Evolutionary conservation across 2,888 invertebrate genomes (phyloP).

Genomic region (Cistogaster globosa): DNA sequence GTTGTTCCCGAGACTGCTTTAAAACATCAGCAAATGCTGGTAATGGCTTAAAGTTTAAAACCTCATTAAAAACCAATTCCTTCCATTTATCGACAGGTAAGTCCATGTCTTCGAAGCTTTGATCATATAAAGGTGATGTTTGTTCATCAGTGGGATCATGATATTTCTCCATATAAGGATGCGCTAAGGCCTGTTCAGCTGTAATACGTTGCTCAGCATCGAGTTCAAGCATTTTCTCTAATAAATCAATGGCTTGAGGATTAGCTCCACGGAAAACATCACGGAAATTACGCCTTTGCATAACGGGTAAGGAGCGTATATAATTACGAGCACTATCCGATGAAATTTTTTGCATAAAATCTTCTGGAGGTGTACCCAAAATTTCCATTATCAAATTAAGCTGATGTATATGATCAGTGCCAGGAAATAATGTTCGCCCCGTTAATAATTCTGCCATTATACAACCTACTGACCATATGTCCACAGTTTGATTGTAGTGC

Average conservation of each 20-base stretch:
- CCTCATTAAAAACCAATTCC: constrained; percentile 93
- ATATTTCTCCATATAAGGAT: constrained; percentile 91
- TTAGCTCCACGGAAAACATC: constrained; percentile 97
- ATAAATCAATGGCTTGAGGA: constrained; percentile 95
- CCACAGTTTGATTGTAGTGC: constrained; percentile 99
- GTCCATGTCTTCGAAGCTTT: constrained; percentile 97
- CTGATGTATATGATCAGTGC: constrained; percentile 99
- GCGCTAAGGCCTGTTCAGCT: constrained; percentile 85
- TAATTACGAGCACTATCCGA: constrained; percentile 98
- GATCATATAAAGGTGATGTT: constrained; percentile 94
- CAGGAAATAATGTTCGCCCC: constrained; percentile 96
- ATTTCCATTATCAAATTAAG: constrained; percentile 98
- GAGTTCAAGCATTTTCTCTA: constrained; percentile 97
- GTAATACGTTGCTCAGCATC: constrained; percentile 96
- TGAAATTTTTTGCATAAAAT: constrained; percentile 97
- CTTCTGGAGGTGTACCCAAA: constrained; percentile 96
- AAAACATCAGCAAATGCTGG: constrained; percentile 79
- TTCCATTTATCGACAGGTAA: constrained; percentile 97
- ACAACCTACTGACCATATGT: constrained; percentile 99
- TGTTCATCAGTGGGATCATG: constrained; percentile 99
- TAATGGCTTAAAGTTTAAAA: constrained; percentile 90
- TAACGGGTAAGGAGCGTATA: constrained; percentile 93
- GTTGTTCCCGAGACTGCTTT: constrained; percentile 73
- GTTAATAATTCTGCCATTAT: constrained; percentile 99
- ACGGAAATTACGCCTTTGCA: constrained; percentile 93